phyloP scores from a whole-genome alignment of 2,797 vertebrate genomes.

The Scolopax rusticola region DNA sequence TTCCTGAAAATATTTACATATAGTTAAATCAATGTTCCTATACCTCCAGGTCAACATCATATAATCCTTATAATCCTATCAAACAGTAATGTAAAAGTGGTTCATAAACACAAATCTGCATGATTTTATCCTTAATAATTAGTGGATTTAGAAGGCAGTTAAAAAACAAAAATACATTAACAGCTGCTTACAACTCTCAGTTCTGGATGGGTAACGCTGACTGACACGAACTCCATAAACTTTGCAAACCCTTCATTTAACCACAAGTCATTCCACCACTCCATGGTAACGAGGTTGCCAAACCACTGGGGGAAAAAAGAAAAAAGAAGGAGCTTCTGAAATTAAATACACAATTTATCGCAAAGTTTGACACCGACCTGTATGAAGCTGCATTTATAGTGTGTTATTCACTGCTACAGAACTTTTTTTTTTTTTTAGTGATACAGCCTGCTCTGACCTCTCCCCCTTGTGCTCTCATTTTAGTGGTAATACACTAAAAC shows the following conservation, averaged over 20 bases:
- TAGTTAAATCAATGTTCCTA: not conserved
- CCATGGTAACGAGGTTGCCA: constrained; percentile 96
- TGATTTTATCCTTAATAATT: not conserved
- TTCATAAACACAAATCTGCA: not conserved
- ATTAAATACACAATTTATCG: not conserved
- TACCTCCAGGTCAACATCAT: not conserved
- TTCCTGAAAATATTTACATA: not conserved
- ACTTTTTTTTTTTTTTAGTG: too few relatives aligned
- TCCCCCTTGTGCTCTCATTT: not conserved
- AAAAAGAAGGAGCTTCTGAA: not conserved
- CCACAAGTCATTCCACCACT: constrained; percentile 98
- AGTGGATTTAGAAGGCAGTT: not conserved
- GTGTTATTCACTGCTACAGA: not conserved
- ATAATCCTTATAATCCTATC: not conserved
- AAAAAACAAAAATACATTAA: not conserved
- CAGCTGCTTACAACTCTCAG: constrained; percentile 87
- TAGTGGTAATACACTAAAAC: not conserved
- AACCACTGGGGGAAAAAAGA: constrained; percentile 86
- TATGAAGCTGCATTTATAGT: not conserved
- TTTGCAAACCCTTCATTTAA: constrained; percentile 95
- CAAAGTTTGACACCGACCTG: too few relatives aligned
- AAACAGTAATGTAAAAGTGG: not conserved
- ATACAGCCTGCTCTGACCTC: not conserved
- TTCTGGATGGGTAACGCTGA: constrained; percentile 89
- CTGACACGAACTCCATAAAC: constrained; percentile 93